phyloP scores from a whole-genome alignment of 2,888 invertebrate genomes.

The Pseudanteris insignis region DNA sequence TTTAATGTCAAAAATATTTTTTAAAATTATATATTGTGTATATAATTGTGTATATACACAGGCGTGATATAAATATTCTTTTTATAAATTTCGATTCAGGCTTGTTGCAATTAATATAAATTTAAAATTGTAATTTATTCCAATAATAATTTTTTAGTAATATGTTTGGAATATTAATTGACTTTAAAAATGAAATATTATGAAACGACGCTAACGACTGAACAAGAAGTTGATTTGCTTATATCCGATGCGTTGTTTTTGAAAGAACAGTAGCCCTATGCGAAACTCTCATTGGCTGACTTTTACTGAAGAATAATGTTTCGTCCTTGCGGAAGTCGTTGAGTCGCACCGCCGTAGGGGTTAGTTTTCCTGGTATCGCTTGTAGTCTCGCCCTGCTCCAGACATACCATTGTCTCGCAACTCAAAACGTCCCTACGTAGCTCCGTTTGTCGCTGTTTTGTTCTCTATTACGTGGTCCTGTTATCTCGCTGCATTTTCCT shows the following conservation, averaged over 20 bases:
- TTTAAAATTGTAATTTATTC: too few relatives aligned
- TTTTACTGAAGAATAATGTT: constrained; percentile 48
- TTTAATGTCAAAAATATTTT: too few relatives aligned
- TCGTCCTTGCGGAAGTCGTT: constrained; percentile 33
- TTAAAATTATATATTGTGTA: too few relatives aligned
- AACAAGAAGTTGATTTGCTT: too few relatives aligned
- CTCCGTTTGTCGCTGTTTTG: constrained; percentile 41
- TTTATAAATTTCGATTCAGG: constrained; percentile 8
- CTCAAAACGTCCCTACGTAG: constrained; percentile 43
- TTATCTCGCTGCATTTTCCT: constrained; percentile 19
- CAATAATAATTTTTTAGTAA: too few relatives aligned
- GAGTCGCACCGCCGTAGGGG: constrained; percentile 31
- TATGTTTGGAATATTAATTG: too few relatives aligned
- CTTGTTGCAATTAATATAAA: too few relatives aligned
- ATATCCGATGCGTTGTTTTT: too few relatives aligned
- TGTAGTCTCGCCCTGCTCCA: constrained; percentile 38
- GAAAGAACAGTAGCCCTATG: constrained; percentile 22
- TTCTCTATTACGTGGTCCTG: constrained; percentile 47
- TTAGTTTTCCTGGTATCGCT: constrained; percentile 15
- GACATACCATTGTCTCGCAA: constrained; percentile 48
- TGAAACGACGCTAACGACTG: too few relatives aligned
- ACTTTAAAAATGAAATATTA: too few relatives aligned
- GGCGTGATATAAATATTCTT: too few relatives aligned
- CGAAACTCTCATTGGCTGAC: constrained; percentile 33
- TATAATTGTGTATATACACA: too few relatives aligned